These are phyloP conservation scores for Mionectes macconnelli DNA, from an alignment of 2,113 vertebrate genomes.

Conservation along the genomic window DNA sequence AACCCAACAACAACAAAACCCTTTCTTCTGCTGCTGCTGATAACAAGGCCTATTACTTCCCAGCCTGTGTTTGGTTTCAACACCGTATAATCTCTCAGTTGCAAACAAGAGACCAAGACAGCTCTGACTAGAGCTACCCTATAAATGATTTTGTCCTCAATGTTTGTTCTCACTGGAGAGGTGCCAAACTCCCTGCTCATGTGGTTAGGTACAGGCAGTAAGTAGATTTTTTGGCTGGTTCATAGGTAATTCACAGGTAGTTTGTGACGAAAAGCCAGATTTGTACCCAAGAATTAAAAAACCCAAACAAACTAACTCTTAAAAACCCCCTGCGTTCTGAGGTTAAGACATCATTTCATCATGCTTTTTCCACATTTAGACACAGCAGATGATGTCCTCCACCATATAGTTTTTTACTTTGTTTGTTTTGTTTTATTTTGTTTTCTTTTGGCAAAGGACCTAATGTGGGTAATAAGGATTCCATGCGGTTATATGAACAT, in stretches of 20 bases:
- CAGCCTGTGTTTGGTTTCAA: slow-evolving; percentile 31
- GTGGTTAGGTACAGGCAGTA: slow-evolving; percentile 10
- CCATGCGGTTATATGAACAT: not conserved
- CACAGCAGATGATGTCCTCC: accelerated
- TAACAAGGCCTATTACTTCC: slow-evolving; percentile 47
- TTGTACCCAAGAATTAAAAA: not conserved
- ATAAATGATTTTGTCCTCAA: slow-evolving; percentile 57
- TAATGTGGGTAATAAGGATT: not conserved
- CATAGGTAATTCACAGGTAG: not conserved
- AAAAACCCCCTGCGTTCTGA: not conserved
- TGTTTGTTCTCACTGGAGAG: slow-evolving; percentile 26
- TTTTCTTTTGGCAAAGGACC: not conserved
- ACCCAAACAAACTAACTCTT: not conserved
- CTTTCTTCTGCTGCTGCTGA: slow-evolving; percentile 23
- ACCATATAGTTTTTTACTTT: accelerated
- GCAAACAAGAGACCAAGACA: slow-evolving; percentile 41
- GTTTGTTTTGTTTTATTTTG: too few species aligned
- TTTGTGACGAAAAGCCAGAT: not conserved
- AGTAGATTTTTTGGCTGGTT: not conserved
- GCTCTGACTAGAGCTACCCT: not conserved
- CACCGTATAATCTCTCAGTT: slow-evolving; percentile 2
- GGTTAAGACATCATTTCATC: accelerated
- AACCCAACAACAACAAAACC: not conserved
- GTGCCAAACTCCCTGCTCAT: not conserved
- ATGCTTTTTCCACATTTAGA: not conserved